These are phyloP conservation scores for Carposina sasakii DNA, from an alignment of 1,140 invertebrate genomes.

Conservation along the genomic window DNA sequence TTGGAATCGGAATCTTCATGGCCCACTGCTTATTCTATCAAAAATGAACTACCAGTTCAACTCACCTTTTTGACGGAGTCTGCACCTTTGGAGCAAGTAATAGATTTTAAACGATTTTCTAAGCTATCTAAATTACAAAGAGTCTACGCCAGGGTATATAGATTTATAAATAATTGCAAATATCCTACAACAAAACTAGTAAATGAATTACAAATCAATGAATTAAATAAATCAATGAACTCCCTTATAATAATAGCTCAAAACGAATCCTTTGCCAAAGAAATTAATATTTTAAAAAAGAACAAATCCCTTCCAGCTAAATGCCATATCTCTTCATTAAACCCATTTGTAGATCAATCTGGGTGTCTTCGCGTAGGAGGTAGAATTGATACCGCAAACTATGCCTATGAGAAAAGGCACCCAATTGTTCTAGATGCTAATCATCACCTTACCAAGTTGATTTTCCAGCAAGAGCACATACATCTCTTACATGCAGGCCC, in stretches of 20 bases:
- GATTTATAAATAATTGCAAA: conserved; percentile 24
- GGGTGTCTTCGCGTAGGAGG: conserved; percentile 6
- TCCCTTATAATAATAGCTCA: conserved; percentile 23
- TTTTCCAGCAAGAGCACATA: conserved; percentile 3
- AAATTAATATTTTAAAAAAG: conserved; percentile 15
- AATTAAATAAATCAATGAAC: conserved; percentile 19
- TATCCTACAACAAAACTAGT: conserved; percentile 10
- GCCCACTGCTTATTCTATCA: no score
- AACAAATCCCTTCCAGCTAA: background rate
- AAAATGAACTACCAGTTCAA: no score
- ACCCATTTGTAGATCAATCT: conserved; percentile 9
- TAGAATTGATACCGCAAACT: conserved; percentile 3
- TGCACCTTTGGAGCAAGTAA: no score
- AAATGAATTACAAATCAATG: conserved; percentile 10
- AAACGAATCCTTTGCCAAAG: conserved; percentile 19
- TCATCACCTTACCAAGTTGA: conserved; percentile 4
- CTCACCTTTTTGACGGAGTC: no score
- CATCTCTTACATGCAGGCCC: conserved; percentile 8
- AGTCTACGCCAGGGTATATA: conserved; percentile 15
- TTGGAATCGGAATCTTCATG: conserved; percentile 5
- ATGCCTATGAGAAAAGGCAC: conserved; percentile 11
- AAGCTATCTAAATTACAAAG: conserved; percentile 16
- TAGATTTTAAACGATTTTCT: conserved; percentile 19
- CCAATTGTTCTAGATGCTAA: conserved; percentile 8
- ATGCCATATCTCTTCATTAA: conserved; percentile 16